Evolutionary conservation across 2,113 vertebrate genomes (phyloP).

Genomic region (Candoia aspera): DNA sequence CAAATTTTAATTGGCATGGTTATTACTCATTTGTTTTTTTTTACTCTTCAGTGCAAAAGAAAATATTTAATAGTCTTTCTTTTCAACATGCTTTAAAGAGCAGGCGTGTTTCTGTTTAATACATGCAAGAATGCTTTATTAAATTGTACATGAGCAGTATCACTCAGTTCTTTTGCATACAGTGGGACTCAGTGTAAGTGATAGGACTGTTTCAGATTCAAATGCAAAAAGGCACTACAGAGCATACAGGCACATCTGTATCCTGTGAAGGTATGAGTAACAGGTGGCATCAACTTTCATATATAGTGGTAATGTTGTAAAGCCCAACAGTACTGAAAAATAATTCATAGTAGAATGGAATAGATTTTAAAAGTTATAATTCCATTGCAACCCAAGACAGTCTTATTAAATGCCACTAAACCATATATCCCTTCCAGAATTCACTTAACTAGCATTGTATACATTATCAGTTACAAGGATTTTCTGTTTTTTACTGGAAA

Average conservation of each 20-base stretch:
- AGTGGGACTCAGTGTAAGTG: background rate
- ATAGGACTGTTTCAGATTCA: background rate
- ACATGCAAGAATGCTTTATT: background rate
- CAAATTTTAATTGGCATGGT: background rate
- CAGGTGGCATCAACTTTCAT: background rate
- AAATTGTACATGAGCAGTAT: background rate
- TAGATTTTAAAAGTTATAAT: background rate
- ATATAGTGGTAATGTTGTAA: background rate
- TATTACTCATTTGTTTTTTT: background rate
- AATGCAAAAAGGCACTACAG: background rate
- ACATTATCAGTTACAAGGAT: background rate
- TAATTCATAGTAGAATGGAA: background rate
- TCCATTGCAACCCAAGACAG: background rate
- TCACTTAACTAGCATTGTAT: background rate
- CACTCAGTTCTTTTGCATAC: background rate
- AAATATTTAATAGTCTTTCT: background rate
- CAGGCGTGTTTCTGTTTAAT: background rate
- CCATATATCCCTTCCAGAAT: background rate
- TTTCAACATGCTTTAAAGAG: background rate
- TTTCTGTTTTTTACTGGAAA: background rate
- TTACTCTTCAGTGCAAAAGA: background rate
- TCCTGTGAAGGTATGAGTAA: background rate
- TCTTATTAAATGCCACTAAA: background rate
- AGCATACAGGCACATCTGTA: too few relatives aligned
- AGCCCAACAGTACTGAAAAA: background rate